A percentile compares a stretch with the other conserved stretches of the same genome.
Conservation (phyloP, 1,140 invertebrate genomes). For the Eumaeus atala region DNA sequence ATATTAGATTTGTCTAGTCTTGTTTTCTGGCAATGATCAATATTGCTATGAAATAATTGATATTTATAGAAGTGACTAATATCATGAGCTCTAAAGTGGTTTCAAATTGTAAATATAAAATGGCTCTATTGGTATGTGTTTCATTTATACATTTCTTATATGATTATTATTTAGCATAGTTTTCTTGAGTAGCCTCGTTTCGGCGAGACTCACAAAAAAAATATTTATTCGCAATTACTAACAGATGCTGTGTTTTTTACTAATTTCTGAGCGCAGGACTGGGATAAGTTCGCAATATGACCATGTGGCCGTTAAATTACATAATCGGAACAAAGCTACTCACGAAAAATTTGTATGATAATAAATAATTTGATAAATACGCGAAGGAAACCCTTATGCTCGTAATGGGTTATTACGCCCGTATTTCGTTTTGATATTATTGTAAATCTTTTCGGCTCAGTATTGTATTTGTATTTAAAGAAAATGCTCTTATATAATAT, state of each 20-base stretch:
- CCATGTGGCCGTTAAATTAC: too few species aligned
- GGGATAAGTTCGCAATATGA: too few species aligned
- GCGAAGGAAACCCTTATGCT: background rate
- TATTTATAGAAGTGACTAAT: background rate
- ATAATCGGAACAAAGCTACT: too few species aligned
- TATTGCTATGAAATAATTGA: background rate
- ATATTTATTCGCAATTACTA: too few species aligned
- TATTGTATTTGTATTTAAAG: constrained; percentile 6
- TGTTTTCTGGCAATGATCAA: constrained; percentile 6
- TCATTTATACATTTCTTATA: too few species aligned
- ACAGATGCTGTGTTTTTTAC: too few species aligned
- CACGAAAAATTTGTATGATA: too few species aligned
- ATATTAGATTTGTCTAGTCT: constrained; percentile 16
- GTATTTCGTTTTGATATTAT: constrained; percentile 3
- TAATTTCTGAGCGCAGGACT: too few species aligned
- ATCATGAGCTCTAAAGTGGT: background rate
- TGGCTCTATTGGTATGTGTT: background rate
- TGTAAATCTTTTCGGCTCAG: background rate
- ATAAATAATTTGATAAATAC: too few species aligned
- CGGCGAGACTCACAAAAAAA: too few species aligned
- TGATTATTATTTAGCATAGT: too few species aligned
- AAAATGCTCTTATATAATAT: background rate
- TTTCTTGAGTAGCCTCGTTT: too few species aligned
- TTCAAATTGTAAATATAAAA: constrained; percentile 4
- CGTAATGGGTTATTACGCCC: background rate